A percentile compares a stretch with the other conserved stretches of the same genome.
phyloP scores from a whole-genome alignment of 2,797 vertebrate genomes.

The Falco concolor region DNA sequence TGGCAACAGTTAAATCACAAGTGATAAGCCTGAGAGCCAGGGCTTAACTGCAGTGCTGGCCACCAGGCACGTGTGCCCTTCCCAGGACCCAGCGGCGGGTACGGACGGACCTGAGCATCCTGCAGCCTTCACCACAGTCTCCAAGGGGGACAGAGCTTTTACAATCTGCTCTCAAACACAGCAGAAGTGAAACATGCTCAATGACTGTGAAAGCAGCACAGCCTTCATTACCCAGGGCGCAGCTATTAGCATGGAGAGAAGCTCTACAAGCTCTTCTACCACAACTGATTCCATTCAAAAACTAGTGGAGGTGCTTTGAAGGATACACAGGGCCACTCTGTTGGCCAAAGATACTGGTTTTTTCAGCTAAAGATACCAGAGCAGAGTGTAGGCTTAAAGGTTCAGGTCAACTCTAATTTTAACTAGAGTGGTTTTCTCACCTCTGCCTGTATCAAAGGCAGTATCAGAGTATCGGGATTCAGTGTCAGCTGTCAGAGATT shows the following conservation, averaged over 20 bases:
- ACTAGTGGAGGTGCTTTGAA: background rate
- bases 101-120: background rate
- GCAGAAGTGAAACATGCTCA: background rate
- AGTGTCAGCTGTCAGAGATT: constrained; percentile 4
- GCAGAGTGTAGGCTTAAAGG: background rate
- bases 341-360: background rate
- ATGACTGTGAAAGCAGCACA: background rate
- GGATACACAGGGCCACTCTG: background rate
- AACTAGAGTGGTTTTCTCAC: background rate
- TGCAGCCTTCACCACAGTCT: background rate
- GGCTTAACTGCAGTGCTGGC: background rate
- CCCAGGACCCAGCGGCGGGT: background rate
- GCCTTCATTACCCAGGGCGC: background rate
- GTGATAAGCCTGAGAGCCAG: background rate
- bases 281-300: background rate
- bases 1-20: background rate
- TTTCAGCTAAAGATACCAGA: background rate
- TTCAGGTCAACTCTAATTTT: background rate
- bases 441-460: background rate
- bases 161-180: background rate
- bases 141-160: background rate
- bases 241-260: background rate
- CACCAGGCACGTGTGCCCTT: accelerated
- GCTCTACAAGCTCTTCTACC: background rate
- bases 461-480: background rate